Evolutionary conservation across 2,113 vertebrate genomes (phyloP).

Genomic region (Hiodon alosoides): DNA sequence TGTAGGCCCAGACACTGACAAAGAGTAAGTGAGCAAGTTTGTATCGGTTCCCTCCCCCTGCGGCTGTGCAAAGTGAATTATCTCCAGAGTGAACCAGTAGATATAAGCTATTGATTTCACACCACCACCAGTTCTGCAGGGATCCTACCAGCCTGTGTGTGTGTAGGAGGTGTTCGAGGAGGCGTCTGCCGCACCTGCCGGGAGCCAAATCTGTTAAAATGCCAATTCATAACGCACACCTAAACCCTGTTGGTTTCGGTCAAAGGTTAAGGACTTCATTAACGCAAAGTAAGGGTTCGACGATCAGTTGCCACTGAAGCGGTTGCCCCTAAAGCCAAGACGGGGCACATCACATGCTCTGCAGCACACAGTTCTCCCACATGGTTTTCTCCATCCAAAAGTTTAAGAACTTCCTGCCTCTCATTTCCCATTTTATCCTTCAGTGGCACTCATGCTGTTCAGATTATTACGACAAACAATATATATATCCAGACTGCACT

Average conservation of each 20-base stretch:
- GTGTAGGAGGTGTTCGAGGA: constrained; percentile 11
- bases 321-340: too few relatives aligned
- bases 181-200: not conserved
- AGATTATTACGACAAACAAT: too few relatives aligned
- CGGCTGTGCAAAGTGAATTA: not conserved
- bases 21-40: not conserved
- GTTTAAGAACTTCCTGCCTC: too few relatives aligned
- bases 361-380: too few relatives aligned
- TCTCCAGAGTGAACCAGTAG: not conserved
- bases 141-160: constrained; percentile 1
- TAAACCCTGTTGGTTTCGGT: not conserved
- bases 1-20: not conserved
- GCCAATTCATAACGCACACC: not conserved
- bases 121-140: not conserved
- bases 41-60: not conserved
- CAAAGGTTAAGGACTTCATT: not conserved
- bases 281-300: not conserved
- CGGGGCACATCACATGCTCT: too few relatives aligned
- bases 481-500: too few relatives aligned
- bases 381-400: too few relatives aligned
- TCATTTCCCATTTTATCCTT: too few relatives aligned
- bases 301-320: not conserved
- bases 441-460: too few relatives aligned
- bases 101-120: constrained; percentile 3
- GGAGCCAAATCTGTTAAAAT: constrained; percentile 3